Evolutionary conservation across 2,113 vertebrate genomes (phyloP).

Genomic region (Hippoglossus stenolepis): DNA sequence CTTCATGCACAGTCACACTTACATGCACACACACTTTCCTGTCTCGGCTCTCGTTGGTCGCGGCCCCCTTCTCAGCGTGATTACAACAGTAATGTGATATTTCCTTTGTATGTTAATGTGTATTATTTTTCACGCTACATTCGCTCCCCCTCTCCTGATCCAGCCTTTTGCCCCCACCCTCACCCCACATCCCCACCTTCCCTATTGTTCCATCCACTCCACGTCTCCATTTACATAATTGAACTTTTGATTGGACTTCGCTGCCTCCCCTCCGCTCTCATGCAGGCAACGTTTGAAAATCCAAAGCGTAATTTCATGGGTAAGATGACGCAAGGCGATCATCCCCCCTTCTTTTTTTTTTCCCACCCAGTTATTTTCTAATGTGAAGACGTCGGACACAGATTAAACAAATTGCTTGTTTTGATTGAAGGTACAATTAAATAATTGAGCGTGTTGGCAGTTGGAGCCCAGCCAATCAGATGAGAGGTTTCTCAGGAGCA

Average conservation of each 20-base stretch:
- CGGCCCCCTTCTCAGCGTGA: conserved; percentile 48
- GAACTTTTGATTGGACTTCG: conserved; percentile 84
- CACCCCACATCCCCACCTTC: not conserved
- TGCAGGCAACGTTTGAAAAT: conserved; percentile 65
- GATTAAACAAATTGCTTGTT: conserved; percentile 78
- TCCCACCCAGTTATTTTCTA: conserved; percentile 13
- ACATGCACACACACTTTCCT: conserved; percentile 43
- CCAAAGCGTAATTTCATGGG: conserved; percentile 77
- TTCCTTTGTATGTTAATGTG: conserved; percentile 83
- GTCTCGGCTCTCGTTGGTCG: conserved; percentile 35
- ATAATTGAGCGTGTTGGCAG: conserved; percentile 60
- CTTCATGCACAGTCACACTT: conserved; percentile 53
- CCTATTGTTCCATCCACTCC: conserved; percentile 78
- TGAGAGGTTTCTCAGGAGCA: conserved; percentile 15
- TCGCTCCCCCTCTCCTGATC: conserved; percentile 66
- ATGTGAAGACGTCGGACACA: conserved; percentile 52
- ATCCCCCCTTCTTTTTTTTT: not conserved
- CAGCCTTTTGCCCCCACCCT: conserved; percentile 58
- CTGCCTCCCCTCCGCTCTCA: conserved; percentile 55
- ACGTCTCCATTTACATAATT: conserved; percentile 84
- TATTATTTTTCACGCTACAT: conserved; percentile 80
- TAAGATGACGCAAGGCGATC: conserved; percentile 67
- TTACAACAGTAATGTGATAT: conserved; percentile 78
- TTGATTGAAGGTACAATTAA: conserved; percentile 74
- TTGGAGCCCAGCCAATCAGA: conserved; percentile 58